Evolutionary conservation across 2,888 invertebrate species (phyloP).

Genomic region (Myopa testacea): DNA sequence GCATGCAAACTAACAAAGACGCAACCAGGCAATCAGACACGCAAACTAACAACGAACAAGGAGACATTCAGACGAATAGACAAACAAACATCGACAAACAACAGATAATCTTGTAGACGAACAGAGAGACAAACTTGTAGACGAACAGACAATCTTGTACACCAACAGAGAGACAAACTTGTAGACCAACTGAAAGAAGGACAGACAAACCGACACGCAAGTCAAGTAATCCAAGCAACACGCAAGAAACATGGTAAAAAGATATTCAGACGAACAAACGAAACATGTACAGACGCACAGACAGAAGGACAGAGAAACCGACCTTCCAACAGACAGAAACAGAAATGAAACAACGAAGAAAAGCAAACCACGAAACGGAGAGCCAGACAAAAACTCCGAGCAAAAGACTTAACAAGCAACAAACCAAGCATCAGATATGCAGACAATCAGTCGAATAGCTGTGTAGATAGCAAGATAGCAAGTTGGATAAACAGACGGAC

Average conservation of each 20-base stretch:
- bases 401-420: not conserved
- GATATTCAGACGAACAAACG: not conserved
- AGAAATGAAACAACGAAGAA: not conserved
- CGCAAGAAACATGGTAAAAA: not conserved
- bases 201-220: not conserved
- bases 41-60: no score
- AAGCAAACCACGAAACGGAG: not conserved
- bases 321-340: not conserved
- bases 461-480: not conserved
- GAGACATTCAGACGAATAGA: no score
- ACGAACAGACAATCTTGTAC: no score
- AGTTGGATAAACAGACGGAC: slow-evolving; percentile 2
- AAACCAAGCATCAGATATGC: not conserved
- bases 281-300: not conserved
- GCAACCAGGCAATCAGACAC: no score
- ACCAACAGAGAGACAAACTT: no score
- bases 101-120: no score
- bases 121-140: no score
- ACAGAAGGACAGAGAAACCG: not conserved
- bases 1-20: no score
- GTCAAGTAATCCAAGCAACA: not conserved
- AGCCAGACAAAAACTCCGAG: not conserved
- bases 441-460: not conserved
- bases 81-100: no score
- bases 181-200: no score